phyloP scores from a whole-genome alignment of 1,140 invertebrate species.

The Calephelis nemesis region DNA sequence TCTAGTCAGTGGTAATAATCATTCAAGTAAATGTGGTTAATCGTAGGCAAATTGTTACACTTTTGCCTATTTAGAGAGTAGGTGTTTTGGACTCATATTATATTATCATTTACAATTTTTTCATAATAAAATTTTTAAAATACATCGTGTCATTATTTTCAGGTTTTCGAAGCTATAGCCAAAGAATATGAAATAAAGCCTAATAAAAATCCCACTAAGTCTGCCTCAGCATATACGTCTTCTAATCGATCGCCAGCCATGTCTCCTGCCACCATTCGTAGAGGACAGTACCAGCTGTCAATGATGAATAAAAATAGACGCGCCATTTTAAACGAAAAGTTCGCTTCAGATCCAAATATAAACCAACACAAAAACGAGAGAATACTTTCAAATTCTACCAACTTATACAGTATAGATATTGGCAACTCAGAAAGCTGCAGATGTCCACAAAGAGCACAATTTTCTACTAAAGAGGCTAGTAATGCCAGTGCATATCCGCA shows the following conservation, averaged over 20 bases:
- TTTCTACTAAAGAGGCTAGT: too few species aligned
- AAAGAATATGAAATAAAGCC: constrained; percentile 67
- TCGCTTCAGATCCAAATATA: constrained; percentile 60
- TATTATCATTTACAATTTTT: too few species aligned
- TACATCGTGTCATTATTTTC: constrained; percentile 15
- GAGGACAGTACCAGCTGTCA: constrained; percentile 62
- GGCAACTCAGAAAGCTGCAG: constrained; percentile 34
- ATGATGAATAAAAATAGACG: constrained; percentile 56
- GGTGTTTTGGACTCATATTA: too few species aligned
- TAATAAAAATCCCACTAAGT: constrained; percentile 37
- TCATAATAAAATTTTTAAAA: too few species aligned
- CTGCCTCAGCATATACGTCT: constrained; percentile 49
- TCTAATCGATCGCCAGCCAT: constrained; percentile 52
- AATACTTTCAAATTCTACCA: constrained; percentile 28
- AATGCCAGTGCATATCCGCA: constrained; percentile 25
- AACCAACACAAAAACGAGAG: constrained; percentile 32
- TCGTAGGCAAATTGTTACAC: too few species aligned
- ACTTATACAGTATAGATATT: constrained; percentile 26
- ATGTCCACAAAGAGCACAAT: constrained; percentile 32
- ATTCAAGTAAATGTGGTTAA: too few species aligned
- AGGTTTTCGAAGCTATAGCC: constrained; percentile 72
- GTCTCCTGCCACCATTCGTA: constrained; percentile 49
- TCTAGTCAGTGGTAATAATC: too few species aligned
- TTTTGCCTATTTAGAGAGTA: too few species aligned
- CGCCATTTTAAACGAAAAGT: constrained; percentile 50